Evolutionary conservation across 2,113 vertebrate genomes (phyloP).

Genomic region (Cryptotis parvus): DNA sequence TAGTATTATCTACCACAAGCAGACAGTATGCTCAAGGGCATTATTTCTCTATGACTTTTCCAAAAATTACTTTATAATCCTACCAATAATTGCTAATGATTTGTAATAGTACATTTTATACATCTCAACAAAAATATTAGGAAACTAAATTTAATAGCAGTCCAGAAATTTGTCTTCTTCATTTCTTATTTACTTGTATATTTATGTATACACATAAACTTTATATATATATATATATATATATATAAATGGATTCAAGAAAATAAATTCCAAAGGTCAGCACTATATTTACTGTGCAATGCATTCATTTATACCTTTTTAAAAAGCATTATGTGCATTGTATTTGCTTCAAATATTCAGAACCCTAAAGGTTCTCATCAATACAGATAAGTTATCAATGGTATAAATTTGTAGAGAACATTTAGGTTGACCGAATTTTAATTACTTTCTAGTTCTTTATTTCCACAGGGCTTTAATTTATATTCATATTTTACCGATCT

Average conservation of each 20-base stretch:
- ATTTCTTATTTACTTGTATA: not conserved
- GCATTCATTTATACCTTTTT: not conserved
- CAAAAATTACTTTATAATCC: conserved; percentile 62
- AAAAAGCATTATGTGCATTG: not conserved
- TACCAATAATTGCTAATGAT: not conserved
- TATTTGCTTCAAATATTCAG: not conserved
- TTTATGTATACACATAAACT: not conserved
- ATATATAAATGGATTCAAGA: not conserved
- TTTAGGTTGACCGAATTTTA: not conserved
- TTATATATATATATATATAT: too few relatives aligned
- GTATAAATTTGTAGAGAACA: too few relatives aligned
- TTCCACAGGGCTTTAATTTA: not conserved
- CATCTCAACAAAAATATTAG: not conserved
- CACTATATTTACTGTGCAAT: not conserved
- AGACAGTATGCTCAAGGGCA: conserved; percentile 6
- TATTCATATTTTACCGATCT: too few relatives aligned
- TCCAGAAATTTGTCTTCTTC: not conserved
- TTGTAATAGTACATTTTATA: too few relatives aligned
- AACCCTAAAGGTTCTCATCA: not conserved
- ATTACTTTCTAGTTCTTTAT: not conserved
- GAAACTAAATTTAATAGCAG: conserved; percentile 37
- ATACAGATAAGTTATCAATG: too few relatives aligned
- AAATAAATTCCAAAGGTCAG: conserved; percentile 6
- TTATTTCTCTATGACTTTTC: conserved; percentile 62
- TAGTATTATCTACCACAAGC: conserved; percentile 41